A percentile compares a stretch with the other conserved stretches of the same genome.
Conservation (phyloP, 53 echinoderm and acorn worm genomes). For the Actinopyga echinites region DNA sequence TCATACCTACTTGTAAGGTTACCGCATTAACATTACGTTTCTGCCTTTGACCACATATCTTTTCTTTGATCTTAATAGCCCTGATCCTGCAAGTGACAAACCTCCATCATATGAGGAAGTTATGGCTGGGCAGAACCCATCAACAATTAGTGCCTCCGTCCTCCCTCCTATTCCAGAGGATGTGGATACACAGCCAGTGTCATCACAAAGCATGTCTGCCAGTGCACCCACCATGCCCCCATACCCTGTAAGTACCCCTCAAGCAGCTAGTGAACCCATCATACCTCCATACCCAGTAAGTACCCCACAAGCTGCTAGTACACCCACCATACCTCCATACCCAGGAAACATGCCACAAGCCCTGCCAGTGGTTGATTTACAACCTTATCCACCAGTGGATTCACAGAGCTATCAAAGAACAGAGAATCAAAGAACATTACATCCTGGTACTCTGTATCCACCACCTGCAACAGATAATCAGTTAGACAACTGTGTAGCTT, state of each 20-base stretch:
- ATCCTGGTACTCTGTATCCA: not conserved
- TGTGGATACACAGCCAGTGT: not conserved
- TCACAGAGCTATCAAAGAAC: not conserved
- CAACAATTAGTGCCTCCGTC: not conserved
- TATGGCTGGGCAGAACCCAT: not conserved
- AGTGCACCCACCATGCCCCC: not conserved
- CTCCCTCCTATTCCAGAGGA: not conserved
- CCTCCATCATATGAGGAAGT: constrained; percentile 32
- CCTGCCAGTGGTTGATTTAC: too few relatives aligned
- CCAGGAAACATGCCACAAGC: not conserved
- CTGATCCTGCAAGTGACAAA: constrained; percentile 16
- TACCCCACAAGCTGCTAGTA: too few relatives aligned
- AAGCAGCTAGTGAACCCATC: not conserved
- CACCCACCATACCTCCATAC: not conserved
- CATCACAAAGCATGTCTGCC: not conserved
- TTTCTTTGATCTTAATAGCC: not conserved
- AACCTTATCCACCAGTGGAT: not conserved
- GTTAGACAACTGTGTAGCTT: not conserved
- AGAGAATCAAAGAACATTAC: not conserved
- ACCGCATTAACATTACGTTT: too few relatives aligned
- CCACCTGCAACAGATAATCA: not conserved
- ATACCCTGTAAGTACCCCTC: not conserved
- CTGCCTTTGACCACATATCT: not conserved
- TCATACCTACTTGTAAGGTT: too few relatives aligned
- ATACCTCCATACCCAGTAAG: too few relatives aligned